Evolutionary conservation across 37 sponge, comb jelly and placozoan genomes (phyloP), one percentile per base, ranked within the genome.

Genomic region (Aphrocallistes beatrix): DNA sequence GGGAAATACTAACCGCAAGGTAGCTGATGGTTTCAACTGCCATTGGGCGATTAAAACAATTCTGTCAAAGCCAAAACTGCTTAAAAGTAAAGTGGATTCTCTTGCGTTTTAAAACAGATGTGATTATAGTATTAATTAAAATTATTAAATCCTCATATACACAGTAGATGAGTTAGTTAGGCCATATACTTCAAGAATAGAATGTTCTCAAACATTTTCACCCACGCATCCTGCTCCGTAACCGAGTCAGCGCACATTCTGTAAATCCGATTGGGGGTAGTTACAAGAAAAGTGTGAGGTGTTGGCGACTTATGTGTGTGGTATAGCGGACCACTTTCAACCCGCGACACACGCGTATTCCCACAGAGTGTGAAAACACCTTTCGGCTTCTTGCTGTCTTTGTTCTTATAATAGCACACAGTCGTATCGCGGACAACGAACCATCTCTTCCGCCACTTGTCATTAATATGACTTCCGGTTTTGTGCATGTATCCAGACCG

Each of bases 391-490:
- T 60, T 3, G 21, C 75, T 60, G 75, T 60, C 75, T 13, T 60
- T 60, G 21, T 3, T 60, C 21, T 60, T 60, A 60, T 60, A 60
- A 13, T 60, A 60, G 75, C 75, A 60, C 8, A 60, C 75, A 60
- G 75, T 60, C n/a, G 34, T 60, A 30, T 60, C 75, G 34, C 75
- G 75, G 34, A 60, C 75, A 60, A 60, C 75, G n/a, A 60, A 60
- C 75, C 75, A 60, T 28, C 75, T 60, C 21, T 28, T 60, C 8
- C 75, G 25, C 75, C 75, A 60, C 75, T 60, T 60, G 34, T 60
- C 75, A 6, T 60, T 21, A 32, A 60, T 60, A 19, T 13, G 25
- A 60, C 75, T 60, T 30, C 75, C 75, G 25, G 75, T 60, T 60
- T 60, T 60, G n/a, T 60, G 75, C 28, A 60, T 60, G 34, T 60